These are phyloP conservation scores for Eurypyga helias DNA, from an alignment of 2,113 vertebrate genomes.

Conservation along the genomic window DNA sequence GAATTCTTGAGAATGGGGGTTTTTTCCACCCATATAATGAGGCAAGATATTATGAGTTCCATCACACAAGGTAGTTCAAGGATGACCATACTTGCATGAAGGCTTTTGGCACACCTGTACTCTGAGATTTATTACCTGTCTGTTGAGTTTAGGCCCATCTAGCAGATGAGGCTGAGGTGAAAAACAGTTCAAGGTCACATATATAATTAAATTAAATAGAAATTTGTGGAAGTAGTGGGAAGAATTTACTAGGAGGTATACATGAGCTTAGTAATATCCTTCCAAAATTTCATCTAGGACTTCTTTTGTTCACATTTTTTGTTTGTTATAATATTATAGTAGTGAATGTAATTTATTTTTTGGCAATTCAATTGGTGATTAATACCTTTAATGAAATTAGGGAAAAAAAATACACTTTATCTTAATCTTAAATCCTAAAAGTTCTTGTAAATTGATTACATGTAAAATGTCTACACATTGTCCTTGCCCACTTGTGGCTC, in stretches of 20 bases:
- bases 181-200: not conserved
- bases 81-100: not conserved
- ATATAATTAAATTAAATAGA: not conserved
- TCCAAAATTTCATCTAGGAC: not conserved
- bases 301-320: not conserved
- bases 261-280: not conserved
- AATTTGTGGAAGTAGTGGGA: not conserved
- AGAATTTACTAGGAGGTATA: not conserved
- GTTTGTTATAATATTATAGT: not conserved
- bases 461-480: not conserved
- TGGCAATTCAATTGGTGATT: not conserved
- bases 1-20: not conserved
- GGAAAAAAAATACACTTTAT: rapidly evolving
- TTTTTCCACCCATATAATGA: not conserved
- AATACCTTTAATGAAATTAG: not conserved
- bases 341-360: not conserved
- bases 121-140: not conserved
- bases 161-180: not conserved
- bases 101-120: not conserved
- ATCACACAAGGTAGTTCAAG: not conserved
- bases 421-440: not conserved
- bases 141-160: not conserved
- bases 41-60: not conserved
- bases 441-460: not conserved
- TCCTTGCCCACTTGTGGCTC: not conserved